Evolutionary conservation across 2,888 invertebrate genomes (phyloP).

Genomic region (Sinohyriopsis cumingii): DNA sequence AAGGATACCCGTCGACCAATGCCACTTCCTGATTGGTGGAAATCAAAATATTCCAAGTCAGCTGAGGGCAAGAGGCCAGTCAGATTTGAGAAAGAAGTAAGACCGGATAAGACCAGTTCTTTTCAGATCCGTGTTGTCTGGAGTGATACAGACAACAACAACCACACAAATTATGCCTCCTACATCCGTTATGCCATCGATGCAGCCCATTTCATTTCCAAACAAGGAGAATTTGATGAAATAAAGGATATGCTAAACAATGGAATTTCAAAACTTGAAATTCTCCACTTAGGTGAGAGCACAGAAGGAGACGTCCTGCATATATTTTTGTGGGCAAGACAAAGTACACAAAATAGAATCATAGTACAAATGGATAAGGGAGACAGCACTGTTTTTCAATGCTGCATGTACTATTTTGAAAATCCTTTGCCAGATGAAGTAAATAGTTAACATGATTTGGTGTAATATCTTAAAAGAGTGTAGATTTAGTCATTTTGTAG

Average conservation of each 20-base stretch:
- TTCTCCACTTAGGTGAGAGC: slow-evolving; percentile 53
- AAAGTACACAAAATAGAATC: slow-evolving; percentile 4
- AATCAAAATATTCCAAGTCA: slow-evolving; percentile 46
- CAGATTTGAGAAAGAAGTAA: slow-evolving; percentile 36
- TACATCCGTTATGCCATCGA: slow-evolving; percentile 51
- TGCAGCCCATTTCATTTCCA: slow-evolving; percentile 41
- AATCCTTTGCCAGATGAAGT: no score
- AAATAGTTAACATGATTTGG: no score
- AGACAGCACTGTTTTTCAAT: slow-evolving; percentile 22
- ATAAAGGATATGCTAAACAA: slow-evolving; percentile 22
- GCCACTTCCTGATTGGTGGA: slow-evolving; percentile 64
- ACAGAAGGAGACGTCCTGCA: slow-evolving; percentile 44
- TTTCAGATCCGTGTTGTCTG: slow-evolving; percentile 40
- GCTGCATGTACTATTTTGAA: slow-evolving; percentile 5
- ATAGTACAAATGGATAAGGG: slow-evolving; percentile 16
- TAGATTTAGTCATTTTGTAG: no score
- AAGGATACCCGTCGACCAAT: slow-evolving; percentile 53
- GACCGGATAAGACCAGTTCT: slow-evolving; percentile 37
- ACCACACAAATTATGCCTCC: slow-evolving; percentile 53
- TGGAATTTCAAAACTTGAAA: slow-evolving; percentile 42
- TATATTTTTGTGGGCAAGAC: slow-evolving; percentile 46
- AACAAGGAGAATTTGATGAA: slow-evolving; percentile 25
- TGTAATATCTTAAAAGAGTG: no score
- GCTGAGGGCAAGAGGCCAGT: slow-evolving; percentile 36
- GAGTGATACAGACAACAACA: slow-evolving; percentile 52